Evolutionary conservation across 2,888 invertebrate genomes (phyloP).

Genomic region (Saturnia japonica): DNA sequence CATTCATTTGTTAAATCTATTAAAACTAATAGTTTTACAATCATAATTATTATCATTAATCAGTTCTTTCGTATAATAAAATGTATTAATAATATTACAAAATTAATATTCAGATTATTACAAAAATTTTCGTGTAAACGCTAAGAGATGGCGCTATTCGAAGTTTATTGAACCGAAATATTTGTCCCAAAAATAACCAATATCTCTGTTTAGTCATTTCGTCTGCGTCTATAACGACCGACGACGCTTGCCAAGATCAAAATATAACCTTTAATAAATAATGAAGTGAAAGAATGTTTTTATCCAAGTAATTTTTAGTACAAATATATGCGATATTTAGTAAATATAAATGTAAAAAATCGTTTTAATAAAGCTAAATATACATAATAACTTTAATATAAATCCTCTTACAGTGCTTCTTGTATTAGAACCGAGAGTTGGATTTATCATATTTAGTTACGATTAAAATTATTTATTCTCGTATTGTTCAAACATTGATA

Average conservation of each 20-base stretch:
- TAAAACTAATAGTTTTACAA: conserved; percentile 16
- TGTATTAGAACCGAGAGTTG: not conserved
- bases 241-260: conserved; percentile 3
- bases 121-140: not conserved
- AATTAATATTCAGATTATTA: not conserved
- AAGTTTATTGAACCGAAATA: conserved; percentile 10
- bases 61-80: conserved; percentile 52
- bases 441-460: not conserved
- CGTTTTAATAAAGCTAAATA: not conserved
- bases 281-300: too few species aligned
- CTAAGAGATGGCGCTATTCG: not conserved
- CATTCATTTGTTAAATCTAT: conserved; percentile 1
- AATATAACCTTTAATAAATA: not conserved
- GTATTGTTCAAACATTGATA: not conserved
- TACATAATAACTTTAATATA: not conserved
- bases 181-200: conserved; percentile 11
- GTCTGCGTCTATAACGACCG: not conserved
- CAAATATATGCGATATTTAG: not conserved
- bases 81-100: conserved; percentile 21
- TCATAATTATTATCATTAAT: conserved; percentile 39
- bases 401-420: not conserved
- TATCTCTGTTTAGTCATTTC: not conserved
- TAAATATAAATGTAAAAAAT: not conserved
- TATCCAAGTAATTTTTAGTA: not conserved
- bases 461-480: not conserved